Conservation (phyloP, 2,888 invertebrate species). For the Pyrocoelia pectoralis region DNA sequence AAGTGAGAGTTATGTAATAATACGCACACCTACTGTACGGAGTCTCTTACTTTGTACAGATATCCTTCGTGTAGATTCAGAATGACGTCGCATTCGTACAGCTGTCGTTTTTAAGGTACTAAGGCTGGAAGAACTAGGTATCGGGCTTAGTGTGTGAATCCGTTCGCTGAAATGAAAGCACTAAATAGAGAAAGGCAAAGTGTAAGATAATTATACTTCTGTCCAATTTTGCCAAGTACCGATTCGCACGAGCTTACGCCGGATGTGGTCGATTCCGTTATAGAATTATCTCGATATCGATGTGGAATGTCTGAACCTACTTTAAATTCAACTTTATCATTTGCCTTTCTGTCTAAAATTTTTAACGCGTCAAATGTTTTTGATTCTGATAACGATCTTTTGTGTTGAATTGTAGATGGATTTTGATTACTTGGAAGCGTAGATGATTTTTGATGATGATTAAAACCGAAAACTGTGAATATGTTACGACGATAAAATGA, state of each 20-base stretch:
- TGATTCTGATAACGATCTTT: constrained; percentile 73
- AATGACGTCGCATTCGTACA: constrained; percentile 57
- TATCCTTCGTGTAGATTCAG: constrained; percentile 64
- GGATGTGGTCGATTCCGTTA: constrained; percentile 82
- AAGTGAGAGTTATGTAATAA: too few relatives aligned
- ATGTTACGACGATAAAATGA: not conserved
- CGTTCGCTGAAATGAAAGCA: constrained; percentile 68
- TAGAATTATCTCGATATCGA: constrained; percentile 66
- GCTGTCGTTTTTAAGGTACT: constrained; percentile 52
- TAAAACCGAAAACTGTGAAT: constrained; percentile 13
- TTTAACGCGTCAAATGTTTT: constrained; percentile 71
- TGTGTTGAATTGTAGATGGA: constrained; percentile 64
- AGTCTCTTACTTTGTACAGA: constrained; percentile 66
- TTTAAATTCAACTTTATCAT: constrained; percentile 38
- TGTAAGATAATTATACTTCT: too few relatives aligned
- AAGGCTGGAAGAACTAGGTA: constrained; percentile 83
- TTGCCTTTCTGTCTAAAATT: constrained; percentile 51
- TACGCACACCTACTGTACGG: too few relatives aligned
- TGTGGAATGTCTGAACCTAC: constrained; percentile 52
- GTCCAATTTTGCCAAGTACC: constrained; percentile 64
- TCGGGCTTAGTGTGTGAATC: constrained; percentile 84
- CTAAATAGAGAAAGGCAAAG: too few relatives aligned
- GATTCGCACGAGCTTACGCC: constrained; percentile 86
- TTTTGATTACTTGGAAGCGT: constrained; percentile 68
- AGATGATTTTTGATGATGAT: constrained; percentile 45